A percentile compares a stretch with the other conserved stretches of the same genome.
Conservation (phyloP, 2,797 vertebrate genomes). For the Gymnothorax javanicus region DNA sequence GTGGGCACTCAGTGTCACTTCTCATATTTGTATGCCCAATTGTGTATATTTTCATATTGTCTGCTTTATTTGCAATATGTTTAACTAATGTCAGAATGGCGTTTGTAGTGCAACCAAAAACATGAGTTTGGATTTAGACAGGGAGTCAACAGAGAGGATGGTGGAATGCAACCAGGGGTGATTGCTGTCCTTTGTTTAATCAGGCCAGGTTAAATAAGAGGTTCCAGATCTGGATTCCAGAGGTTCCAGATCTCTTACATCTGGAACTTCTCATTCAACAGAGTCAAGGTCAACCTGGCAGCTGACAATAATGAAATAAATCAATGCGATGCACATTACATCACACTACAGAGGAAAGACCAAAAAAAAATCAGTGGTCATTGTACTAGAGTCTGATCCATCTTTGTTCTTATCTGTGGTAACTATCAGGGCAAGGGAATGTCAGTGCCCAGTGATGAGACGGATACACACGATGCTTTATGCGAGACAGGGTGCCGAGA, state of each 20-base stretch:
- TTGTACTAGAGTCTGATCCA: neutral
- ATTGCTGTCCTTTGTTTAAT: neutral
- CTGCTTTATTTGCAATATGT: neutral
- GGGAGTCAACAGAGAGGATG: neutral
- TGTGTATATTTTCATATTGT: neutral
- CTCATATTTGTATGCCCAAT: neutral
- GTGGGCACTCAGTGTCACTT: neutral
- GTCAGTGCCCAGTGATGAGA: constrained; percentile 2
- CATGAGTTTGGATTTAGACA: neutral
- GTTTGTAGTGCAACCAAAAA: constrained; percentile 6
- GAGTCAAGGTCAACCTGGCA: too few species aligned
- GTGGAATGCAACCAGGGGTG: neutral
- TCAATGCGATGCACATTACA: too few species aligned
- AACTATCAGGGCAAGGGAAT: neutral
- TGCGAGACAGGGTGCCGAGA: constrained; percentile 26
- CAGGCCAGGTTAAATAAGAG: too few species aligned
- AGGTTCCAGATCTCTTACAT: too few species aligned
- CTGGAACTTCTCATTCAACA: too few species aligned
- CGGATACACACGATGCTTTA: constrained; percentile 11
- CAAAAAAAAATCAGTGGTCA: neutral
- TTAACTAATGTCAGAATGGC: neutral
- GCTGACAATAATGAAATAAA: too few species aligned
- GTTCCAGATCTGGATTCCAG: too few species aligned
- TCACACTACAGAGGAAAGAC: too few species aligned
- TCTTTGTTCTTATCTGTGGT: neutral